Percentiles rank a stretch among this genome's conserved stretches.
Conservation (phyloP, 35 echinoderm and acorn worm genomes). For the Amphiura filiformis region DNA sequence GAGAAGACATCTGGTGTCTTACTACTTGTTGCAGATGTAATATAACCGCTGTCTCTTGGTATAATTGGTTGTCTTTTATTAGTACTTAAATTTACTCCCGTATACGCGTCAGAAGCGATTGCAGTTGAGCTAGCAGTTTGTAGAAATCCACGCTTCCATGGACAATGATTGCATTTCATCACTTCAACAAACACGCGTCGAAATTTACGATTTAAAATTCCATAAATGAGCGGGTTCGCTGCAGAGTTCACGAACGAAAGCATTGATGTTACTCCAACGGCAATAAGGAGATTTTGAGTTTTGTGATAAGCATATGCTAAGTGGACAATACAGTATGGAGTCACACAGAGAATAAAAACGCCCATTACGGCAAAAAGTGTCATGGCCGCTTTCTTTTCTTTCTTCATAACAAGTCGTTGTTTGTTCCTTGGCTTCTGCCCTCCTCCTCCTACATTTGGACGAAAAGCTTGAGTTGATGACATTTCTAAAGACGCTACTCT, state of each 20-base stretch:
- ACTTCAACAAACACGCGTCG: slow-evolving; percentile 78
- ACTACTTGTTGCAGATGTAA: slow-evolving; percentile 17
- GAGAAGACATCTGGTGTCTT: background rate
- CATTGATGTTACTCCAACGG: slow-evolving; percentile 76
- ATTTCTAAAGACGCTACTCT: slow-evolving; percentile 66
- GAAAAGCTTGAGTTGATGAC: slow-evolving; percentile 51
- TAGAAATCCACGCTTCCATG: slow-evolving; percentile 34
- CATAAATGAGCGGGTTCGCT: slow-evolving; percentile 87
- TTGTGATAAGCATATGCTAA: slow-evolving; percentile 45
- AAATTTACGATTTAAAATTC: slow-evolving; percentile 88
- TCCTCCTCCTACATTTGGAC: no score
- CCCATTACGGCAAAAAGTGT: slow-evolving; percentile 82
- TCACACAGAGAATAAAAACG: slow-evolving; percentile 82
- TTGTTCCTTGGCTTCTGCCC: slow-evolving; percentile 11
- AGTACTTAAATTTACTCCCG: slow-evolving; percentile 38
- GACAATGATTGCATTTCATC: slow-evolving; percentile 16
- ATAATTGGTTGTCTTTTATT: background rate
- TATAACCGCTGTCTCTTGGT: slow-evolving; percentile 49
- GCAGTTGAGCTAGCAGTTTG: background rate
- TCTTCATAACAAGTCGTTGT: slow-evolving; percentile 49
- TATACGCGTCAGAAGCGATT: slow-evolving; percentile 8
- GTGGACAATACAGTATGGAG: slow-evolving; percentile 78
- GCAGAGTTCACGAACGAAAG: slow-evolving; percentile 73
- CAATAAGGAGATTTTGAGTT: slow-evolving; percentile 14
- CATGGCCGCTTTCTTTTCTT: slow-evolving; percentile 77